A percentile compares a stretch with the other conserved stretches of the same genome.
Conservation (phyloP, 2,888 invertebrate species). For the Lottia scabra region DNA sequence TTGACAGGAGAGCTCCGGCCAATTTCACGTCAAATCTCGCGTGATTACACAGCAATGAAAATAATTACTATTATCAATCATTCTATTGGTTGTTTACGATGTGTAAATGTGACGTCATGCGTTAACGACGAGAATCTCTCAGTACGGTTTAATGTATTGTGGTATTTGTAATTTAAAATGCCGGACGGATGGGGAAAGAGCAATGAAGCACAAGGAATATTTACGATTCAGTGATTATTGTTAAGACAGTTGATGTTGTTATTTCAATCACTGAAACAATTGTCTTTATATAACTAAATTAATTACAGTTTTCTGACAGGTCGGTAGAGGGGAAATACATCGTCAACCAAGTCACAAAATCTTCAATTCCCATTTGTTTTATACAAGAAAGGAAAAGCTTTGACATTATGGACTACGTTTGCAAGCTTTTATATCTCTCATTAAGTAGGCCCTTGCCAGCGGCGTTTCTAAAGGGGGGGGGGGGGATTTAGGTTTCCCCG, state of each 20-base stretch:
- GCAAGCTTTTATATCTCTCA: too few species aligned
- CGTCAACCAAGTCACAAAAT: too few species aligned
- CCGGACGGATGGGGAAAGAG: not conserved
- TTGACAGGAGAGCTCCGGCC: slow-evolving; percentile 6
- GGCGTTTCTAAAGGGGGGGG: too few species aligned
- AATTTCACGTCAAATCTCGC: slow-evolving; percentile 4
- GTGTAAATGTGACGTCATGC: not conserved
- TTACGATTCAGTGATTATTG: not conserved
- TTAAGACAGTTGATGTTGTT: not conserved
- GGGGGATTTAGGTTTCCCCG: too few species aligned
- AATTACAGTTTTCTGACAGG: too few species aligned
- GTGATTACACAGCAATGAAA: slow-evolving; percentile 3
- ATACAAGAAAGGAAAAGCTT: too few species aligned
- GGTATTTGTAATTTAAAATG: not conserved
- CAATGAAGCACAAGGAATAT: not conserved
- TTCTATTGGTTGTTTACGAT: not conserved
- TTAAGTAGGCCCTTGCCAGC: too few species aligned
- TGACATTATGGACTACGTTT: too few species aligned
- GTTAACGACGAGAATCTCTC: not conserved
- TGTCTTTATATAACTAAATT: not conserved
- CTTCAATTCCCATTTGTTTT: too few species aligned
- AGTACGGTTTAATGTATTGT: not conserved
- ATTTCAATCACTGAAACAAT: not conserved
- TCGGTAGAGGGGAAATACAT: too few species aligned
- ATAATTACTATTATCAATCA: slow-evolving; percentile 6